A percentile compares a stretch with the other conserved stretches of the same genome.
These are phyloP conservation scores for Dermatemys mawii DNA, from an alignment of 2,113 vertebrate genomes.

Conservation along the genomic window DNA sequence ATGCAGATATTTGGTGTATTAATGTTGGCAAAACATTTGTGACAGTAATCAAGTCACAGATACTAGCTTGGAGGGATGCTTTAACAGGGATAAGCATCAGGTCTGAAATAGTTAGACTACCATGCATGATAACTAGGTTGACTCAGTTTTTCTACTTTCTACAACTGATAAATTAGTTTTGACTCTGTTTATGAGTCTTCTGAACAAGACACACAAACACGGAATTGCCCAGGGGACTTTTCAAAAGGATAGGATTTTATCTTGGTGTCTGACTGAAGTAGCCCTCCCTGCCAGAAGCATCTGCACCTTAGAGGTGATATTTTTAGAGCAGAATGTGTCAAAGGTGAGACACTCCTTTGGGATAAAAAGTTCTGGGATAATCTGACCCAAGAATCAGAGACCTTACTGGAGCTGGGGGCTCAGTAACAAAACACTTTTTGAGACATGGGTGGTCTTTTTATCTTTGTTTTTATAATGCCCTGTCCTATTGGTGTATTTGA, in stretches of 20 bases:
- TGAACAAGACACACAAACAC: neutral
- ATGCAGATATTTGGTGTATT: neutral
- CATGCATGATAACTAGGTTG: neutral
- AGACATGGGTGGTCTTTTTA: neutral
- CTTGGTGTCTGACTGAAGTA: neutral
- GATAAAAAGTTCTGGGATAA: neutral
- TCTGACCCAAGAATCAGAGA: neutral
- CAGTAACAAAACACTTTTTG: neutral
- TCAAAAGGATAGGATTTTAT: neutral
- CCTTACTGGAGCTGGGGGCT: neutral
- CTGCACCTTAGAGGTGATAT: neutral
- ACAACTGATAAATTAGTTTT: neutral
- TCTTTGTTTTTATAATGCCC: neutral
- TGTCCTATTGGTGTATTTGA: neutral
- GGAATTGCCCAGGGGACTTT: neutral
- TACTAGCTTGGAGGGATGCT: neutral
- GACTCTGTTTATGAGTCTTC: neutral
- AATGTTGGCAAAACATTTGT: accelerated
- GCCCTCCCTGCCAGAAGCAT: neutral
- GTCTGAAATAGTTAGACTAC: neutral
- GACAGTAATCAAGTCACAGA: neutral
- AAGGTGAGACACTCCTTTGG: neutral
- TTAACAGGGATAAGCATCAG: neutral
- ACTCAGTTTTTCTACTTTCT: neutral
- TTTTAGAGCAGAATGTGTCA: neutral